Conservation (phyloP, 2,797 vertebrate species). For the Poeciliopsis turneri region DNA sequence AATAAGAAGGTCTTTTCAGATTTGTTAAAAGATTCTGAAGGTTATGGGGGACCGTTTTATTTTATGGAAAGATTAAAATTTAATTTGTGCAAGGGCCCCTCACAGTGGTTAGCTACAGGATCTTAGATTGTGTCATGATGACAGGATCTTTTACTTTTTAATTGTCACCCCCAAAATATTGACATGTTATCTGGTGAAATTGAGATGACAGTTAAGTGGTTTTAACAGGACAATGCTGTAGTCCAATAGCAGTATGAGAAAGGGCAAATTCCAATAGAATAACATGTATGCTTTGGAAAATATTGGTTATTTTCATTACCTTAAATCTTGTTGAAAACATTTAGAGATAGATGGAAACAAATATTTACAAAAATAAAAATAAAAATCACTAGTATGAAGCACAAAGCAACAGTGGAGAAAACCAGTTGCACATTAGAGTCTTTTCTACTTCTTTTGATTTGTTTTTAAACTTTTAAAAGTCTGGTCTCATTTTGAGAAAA, state of each 20-base stretch:
- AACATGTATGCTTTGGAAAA: neutral
- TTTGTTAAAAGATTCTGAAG: neutral
- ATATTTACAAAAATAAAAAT: neutral
- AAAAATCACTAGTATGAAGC: neutral
- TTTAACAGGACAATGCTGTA: neutral
- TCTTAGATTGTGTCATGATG: neutral
- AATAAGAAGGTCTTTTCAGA: neutral
- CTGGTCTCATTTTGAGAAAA: no score
- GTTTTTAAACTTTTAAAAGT: no score
- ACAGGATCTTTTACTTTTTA: neutral
- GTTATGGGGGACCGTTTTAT: neutral
- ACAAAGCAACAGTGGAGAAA: neutral
- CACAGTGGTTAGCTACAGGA: neutral
- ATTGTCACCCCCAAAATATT: no score
- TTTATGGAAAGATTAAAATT: neutral
- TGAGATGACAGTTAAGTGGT: neutral
- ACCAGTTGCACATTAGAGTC: no score
- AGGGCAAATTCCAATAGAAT: neutral
- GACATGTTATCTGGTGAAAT: no score
- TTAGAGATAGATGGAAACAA: neutral
- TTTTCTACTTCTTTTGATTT: no score
- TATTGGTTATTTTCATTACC: neutral
- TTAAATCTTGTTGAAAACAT: neutral
- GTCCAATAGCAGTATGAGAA: neutral
- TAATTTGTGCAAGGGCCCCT: neutral